Evolutionary conservation across 2,888 invertebrate species (phyloP).

Genomic region (Dolichopus griseipennis): DNA sequence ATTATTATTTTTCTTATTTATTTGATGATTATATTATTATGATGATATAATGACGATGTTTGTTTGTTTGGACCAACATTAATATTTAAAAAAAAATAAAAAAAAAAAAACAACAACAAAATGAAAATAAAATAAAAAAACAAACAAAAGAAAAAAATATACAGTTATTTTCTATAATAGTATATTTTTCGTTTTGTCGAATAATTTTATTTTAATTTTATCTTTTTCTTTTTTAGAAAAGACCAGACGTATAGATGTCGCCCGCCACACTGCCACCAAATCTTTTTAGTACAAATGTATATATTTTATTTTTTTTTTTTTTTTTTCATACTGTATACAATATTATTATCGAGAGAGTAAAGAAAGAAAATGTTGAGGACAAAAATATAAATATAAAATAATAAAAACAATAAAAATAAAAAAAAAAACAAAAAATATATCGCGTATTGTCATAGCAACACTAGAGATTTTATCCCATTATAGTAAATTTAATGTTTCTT

Average conservation of each 20-base stretch:
- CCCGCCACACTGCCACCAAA: conserved; percentile 11
- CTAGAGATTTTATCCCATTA: not conserved
- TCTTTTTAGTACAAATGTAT: conserved; percentile 3
- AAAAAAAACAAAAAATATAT: not conserved
- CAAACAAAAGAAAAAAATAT: conserved; percentile 2
- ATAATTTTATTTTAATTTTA: not conserved
- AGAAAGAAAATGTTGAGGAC: no score
- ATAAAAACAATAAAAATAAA: no score
- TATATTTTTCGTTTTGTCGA: not conserved
- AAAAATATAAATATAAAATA: no score
- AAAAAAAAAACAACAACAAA: no score
- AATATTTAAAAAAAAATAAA: no score
- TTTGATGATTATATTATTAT: not conserved
- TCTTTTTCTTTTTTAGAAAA: not conserved
- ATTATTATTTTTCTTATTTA: not conserved
- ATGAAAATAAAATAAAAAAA: not conserved
- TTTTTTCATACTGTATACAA: no score
- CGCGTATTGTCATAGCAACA: conserved; percentile 10
- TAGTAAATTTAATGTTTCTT: not conserved
- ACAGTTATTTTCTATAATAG: not conserved
- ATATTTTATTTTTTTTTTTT: no score
- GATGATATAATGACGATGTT: conserved; percentile 4
- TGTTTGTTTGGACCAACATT: not conserved
- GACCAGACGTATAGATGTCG: conserved; percentile 8
- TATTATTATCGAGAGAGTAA: no score